Conservation (phyloP, 2,888 invertebrate species). For the Sesia bembeciformis region DNA sequence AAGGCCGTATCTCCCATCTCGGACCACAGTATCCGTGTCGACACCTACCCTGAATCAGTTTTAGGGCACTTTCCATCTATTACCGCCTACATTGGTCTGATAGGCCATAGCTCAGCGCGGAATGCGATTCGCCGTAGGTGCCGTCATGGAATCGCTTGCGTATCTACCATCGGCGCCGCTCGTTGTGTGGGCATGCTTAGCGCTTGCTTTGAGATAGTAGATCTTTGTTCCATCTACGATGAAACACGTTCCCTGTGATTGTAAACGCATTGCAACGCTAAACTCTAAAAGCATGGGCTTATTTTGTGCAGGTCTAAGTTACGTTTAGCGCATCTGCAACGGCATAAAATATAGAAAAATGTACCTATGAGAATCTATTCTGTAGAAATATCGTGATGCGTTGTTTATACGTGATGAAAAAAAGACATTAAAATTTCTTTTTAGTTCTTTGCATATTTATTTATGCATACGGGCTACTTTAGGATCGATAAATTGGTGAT, state of each 20-base stretch:
- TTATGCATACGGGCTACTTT: too few relatives aligned
- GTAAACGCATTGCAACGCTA: neutral
- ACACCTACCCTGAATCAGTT: conserved; percentile 20
- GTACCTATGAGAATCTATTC: too few relatives aligned
- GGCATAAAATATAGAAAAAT: too few relatives aligned
- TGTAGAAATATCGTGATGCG: too few relatives aligned
- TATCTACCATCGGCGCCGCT: conserved; percentile 11
- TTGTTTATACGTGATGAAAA: too few relatives aligned
- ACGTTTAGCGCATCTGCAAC: too few relatives aligned
- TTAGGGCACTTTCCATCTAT: conserved; percentile 40
- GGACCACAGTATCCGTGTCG: conserved; percentile 1
- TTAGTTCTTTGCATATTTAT: too few relatives aligned
- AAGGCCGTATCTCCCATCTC: neutral
- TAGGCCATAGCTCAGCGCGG: conserved; percentile 40
- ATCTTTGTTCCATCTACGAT: neutral
- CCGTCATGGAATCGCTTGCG: conserved; percentile 24
- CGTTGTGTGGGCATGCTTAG: neutral
- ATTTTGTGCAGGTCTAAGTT: too few relatives aligned
- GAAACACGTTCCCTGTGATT: neutral
- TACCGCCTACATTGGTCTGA: conserved; percentile 45
- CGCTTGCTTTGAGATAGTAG: neutral
- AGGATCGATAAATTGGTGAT: too few relatives aligned
- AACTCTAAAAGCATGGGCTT: neutral
- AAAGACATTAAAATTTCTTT: too few relatives aligned
- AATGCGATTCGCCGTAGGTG: conserved; percentile 49